These are phyloP conservation scores for Nezara viridula DNA, from an alignment of 2,888 invertebrate genomes.

Conservation along the genomic window DNA sequence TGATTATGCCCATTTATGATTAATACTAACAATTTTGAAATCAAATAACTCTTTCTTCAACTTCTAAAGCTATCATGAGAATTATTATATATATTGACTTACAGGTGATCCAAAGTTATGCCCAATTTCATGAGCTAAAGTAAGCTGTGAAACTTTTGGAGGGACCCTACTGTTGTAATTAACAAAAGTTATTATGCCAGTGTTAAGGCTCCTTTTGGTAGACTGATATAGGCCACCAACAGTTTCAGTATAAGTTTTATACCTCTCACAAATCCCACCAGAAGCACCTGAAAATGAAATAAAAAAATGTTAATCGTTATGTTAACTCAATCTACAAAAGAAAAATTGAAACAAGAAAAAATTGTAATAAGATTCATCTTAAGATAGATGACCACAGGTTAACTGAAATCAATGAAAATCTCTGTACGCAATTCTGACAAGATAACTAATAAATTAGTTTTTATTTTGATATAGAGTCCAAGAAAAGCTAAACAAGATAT, in stretches of 20 bases:
- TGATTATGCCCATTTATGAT: too few relatives aligned
- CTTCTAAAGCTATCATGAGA: neutral
- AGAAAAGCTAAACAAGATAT: neutral
- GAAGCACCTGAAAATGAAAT: slow-evolving; percentile 81
- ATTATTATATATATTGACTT: slow-evolving; percentile 70
- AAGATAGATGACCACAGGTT: too few relatives aligned
- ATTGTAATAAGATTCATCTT: neutral
- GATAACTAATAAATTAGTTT: neutral
- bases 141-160: slow-evolving; percentile 96
- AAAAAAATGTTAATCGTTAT: neutral
- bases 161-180: slow-evolving; percentile 98
- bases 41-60: too few relatives aligned
- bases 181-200: slow-evolving; percentile 98
- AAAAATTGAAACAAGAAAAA: neutral
- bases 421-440: neutral
- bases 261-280: slow-evolving; percentile 98
- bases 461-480: neutral
- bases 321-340: neutral
- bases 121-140: slow-evolving; percentile 97
- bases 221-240: slow-evolving; percentile 94
- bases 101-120: slow-evolving; percentile 99
- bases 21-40: too few relatives aligned
- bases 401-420: too few relatives aligned
- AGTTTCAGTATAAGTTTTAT: slow-evolving; percentile 96
- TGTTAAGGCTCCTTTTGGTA: slow-evolving; percentile 94